Evolutionary conservation across 2,113 vertebrate species (phyloP).

Genomic region (Oryzias curvinotus): DNA sequence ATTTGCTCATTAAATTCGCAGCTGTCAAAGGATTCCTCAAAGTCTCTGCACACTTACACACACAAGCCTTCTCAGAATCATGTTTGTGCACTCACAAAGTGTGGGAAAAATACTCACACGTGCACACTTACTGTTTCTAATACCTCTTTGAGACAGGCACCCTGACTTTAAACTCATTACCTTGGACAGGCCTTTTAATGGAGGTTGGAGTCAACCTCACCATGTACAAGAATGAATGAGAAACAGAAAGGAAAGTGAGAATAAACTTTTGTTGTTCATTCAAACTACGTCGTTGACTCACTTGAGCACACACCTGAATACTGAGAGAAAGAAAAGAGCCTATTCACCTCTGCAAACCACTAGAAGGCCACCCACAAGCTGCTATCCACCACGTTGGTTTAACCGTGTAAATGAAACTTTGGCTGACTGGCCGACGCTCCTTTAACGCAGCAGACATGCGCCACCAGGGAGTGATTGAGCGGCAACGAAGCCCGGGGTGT

Average conservation of each 20-base stretch:
- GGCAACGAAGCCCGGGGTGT: slow-evolving; percentile 49
- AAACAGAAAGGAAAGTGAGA: slow-evolving; percentile 15
- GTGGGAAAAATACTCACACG: slow-evolving; percentile 12
- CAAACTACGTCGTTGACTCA: slow-evolving; percentile 7
- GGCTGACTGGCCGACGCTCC: slow-evolving; percentile 18
- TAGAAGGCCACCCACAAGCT: not conserved
- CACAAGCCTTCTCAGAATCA: slow-evolving; percentile 44
- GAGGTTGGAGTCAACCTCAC: slow-evolving; percentile 39
- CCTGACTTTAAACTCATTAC: slow-evolving; percentile 69
- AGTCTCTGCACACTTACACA: slow-evolving; percentile 31
- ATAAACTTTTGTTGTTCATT: slow-evolving; percentile 42
- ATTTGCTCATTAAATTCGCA: slow-evolving; percentile 71
- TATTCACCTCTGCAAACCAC: not conserved
- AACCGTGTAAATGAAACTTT: slow-evolving; percentile 34
- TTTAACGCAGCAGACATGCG: slow-evolving; percentile 41
- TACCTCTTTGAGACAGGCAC: slow-evolving; percentile 44
- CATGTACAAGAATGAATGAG: slow-evolving; percentile 27
- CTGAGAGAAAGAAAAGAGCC: not conserved
- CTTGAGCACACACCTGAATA: slow-evolving; percentile 19
- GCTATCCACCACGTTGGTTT: not conserved
- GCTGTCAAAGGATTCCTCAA: slow-evolving; percentile 71
- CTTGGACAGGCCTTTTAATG: slow-evolving; percentile 67
- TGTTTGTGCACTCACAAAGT: slow-evolving; percentile 16
- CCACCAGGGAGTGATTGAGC: slow-evolving; percentile 59
- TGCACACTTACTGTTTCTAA: slow-evolving; percentile 6